Percentiles rank a stretch among this genome's conserved stretches.
phyloP scores from a whole-genome alignment of 2,888 invertebrate species.

The Silvanus unidentatus region DNA sequence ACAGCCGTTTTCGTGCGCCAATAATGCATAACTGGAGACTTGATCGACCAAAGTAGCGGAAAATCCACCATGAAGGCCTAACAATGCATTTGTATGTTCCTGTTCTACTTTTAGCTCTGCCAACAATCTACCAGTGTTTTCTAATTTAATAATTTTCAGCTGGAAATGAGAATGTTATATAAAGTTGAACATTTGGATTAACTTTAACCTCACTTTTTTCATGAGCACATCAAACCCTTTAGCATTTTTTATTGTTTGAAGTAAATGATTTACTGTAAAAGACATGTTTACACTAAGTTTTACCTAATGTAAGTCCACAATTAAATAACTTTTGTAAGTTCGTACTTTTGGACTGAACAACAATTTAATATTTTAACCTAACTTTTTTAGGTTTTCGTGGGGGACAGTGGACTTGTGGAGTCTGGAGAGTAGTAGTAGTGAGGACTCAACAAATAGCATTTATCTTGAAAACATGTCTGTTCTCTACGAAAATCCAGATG shows the following conservation, averaged over 20 bases:
- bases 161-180: conserved; percentile 12
- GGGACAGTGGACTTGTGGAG: too few relatives aligned
- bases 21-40: conserved; percentile 73
- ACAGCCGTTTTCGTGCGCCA: conserved; percentile 52
- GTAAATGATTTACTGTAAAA: conserved; percentile 1
- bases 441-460: too few relatives aligned
- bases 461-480: conserved; percentile 28
- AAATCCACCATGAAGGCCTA: conserved; percentile 80
- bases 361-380: too few relatives aligned
- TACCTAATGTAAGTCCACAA: too few relatives aligned
- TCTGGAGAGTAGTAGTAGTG: too few relatives aligned
- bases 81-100: conserved; percentile 68
- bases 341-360: too few relatives aligned
- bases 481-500: conserved; percentile 30
- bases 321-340: too few relatives aligned
- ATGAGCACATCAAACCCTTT: conserved; percentile 2
- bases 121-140: conserved; percentile 60
- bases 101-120: conserved; percentile 72
- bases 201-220: not conserved
- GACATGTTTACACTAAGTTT: not conserved
- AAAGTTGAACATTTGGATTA: not conserved
- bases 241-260: not conserved
- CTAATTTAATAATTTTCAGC: conserved; percentile 47
- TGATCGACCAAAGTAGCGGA: conserved; percentile 73
- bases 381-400: too few relatives aligned